These are phyloP conservation scores for Reticulitermes lucifugus DNA, from an alignment of 2,888 invertebrate species.

Conservation along the genomic window DNA sequence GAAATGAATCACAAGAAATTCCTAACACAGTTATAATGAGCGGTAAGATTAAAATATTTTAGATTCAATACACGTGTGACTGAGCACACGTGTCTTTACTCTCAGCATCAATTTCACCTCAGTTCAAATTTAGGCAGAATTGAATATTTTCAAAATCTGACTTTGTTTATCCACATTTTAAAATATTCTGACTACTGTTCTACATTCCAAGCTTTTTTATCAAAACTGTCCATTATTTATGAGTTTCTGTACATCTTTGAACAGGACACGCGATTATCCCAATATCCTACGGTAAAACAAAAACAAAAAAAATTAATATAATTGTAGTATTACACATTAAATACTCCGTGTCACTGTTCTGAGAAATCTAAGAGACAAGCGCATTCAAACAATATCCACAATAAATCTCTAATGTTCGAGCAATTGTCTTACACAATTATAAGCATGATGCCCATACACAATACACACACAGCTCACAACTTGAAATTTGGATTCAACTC, in stretches of 20 bases:
- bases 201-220: conserved; percentile 19
- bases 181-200: neutral
- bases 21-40: neutral
- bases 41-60: neutral
- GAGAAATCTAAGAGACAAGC: neutral
- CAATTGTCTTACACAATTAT: neutral
- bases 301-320: neutral
- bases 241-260: neutral
- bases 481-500: neutral
- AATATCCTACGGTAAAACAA: neutral
- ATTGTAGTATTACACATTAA: neutral
- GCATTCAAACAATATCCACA: neutral
- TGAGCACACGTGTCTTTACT: neutral
- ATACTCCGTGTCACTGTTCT: neutral
- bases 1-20: neutral
- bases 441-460: neutral
- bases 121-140: neutral
- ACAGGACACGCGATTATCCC: neutral
- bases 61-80: neutral
- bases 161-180: neutral
- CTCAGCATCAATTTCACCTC: neutral
- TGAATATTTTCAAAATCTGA: conserved; percentile 9
- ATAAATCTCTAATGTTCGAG: neutral
- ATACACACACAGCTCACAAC: neutral
- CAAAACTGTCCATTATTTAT: neutral